Evolutionary conservation across 2,888 invertebrate species (phyloP).

Genomic region (Nomada hirtipes): DNA sequence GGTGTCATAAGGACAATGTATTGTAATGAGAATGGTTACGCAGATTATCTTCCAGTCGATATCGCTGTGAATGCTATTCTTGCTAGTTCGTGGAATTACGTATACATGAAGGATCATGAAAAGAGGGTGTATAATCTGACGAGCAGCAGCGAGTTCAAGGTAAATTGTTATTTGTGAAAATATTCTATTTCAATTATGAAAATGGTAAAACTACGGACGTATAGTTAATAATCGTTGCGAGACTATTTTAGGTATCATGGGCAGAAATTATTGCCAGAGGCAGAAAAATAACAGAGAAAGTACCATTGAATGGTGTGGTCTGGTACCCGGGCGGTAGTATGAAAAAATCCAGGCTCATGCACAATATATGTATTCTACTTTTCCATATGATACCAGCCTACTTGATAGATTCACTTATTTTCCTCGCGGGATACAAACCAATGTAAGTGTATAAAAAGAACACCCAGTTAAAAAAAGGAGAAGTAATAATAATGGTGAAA

Average conservation of each 20-base stretch:
- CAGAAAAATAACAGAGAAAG: slow-evolving; percentile 90
- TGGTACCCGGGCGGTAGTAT: slow-evolving; percentile 96
- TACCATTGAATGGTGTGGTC: slow-evolving; percentile 94
- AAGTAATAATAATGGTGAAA: not conserved
- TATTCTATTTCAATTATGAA: too few species aligned
- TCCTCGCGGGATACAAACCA: slow-evolving; percentile 94
- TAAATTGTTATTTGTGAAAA: slow-evolving; percentile 74
- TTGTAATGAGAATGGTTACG: slow-evolving; percentile 91
- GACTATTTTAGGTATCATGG: slow-evolving; percentile 88
- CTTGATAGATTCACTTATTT: slow-evolving; percentile 91
- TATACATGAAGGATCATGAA: slow-evolving; percentile 85
- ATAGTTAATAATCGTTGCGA: not conserved
- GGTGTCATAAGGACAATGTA: slow-evolving; percentile 96
- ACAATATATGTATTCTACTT: slow-evolving; percentile 93
- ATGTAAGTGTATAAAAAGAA: slow-evolving; percentile 87
- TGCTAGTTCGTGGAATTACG: slow-evolving; percentile 88
- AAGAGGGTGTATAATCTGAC: slow-evolving; percentile 90
- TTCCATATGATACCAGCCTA: slow-evolving; percentile 97
- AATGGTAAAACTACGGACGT: not conserved
- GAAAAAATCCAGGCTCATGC: slow-evolving; percentile 91
- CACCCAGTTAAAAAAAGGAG: not conserved
- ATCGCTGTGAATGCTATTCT: slow-evolving; percentile 92
- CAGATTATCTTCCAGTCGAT: slow-evolving; percentile 93
- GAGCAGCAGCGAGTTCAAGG: slow-evolving; percentile 91
- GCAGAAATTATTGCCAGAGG: slow-evolving; percentile 94